Percentiles rank a stretch among this genome's conserved stretches.
These are phyloP conservation scores for Aphaenogaster rudis DNA, from an alignment of 1,140 invertebrate species.

Conservation along the genomic window DNA sequence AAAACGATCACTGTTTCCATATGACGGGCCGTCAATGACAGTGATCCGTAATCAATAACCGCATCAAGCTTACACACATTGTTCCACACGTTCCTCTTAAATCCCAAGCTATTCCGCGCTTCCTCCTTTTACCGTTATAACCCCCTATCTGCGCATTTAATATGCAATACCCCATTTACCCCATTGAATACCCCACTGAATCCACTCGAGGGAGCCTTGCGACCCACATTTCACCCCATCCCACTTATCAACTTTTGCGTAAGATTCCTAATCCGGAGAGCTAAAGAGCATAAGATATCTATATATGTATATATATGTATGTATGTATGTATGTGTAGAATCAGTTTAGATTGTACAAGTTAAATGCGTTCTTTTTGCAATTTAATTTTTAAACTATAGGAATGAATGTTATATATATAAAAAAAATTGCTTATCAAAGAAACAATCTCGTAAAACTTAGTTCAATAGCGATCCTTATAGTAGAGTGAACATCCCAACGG, in stretches of 20 bases:
- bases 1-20: conserved; percentile 76
- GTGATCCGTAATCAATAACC: conserved; percentile 84
- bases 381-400: background rate
- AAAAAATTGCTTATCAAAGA: background rate
- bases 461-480: background rate
- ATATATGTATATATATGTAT: background rate
- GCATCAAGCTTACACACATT: conserved; percentile 82
- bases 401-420: background rate
- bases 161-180: conserved; percentile 83
- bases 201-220: conserved; percentile 75
- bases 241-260: conserved; percentile 59
- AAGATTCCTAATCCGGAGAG: conserved; percentile 73
- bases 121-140: conserved; percentile 69
- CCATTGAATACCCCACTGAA: conserved; percentile 80
- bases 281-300: conserved; percentile 27
- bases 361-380: background rate
- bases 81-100: conserved; percentile 69
- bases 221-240: conserved; percentile 79
- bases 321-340: background rate
- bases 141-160: conserved; percentile 79
- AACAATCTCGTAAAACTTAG: background rate
- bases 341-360: background rate
- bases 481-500: background rate
- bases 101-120: conserved; percentile 59
- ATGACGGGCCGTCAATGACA: conserved; percentile 83